These are phyloP conservation scores for Dermolepida albohirtum DNA, from an alignment of 2,888 invertebrate species.

Conservation along the genomic window DNA sequence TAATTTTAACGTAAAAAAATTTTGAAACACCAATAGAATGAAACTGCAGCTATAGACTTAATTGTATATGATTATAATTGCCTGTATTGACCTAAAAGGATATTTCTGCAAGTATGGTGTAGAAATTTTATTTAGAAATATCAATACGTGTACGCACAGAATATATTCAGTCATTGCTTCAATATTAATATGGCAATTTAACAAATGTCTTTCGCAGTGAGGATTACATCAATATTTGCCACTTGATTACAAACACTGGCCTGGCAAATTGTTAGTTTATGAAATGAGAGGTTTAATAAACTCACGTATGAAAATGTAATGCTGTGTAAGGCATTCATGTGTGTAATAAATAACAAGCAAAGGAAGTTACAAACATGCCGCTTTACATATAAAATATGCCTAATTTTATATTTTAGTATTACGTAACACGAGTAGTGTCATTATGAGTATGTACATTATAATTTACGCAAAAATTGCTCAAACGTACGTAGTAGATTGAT, in stretches of 20 bases:
- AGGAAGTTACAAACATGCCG: slow-evolving; percentile 15
- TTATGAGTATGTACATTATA: not conserved
- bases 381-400: slow-evolving; percentile 18
- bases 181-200: slow-evolving; percentile 24
- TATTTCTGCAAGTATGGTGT: slow-evolving; percentile 11
- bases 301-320: slow-evolving; percentile 24
- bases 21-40: no score
- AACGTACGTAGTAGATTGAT: no score
- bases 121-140: slow-evolving; percentile 24
- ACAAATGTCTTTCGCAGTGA: slow-evolving; percentile 22
- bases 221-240: slow-evolving; percentile 32
- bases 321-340: slow-evolving; percentile 7
- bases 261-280: slow-evolving; percentile 1
- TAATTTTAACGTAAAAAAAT: no score
- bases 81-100: no score
- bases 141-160: slow-evolving; percentile 18
- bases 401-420: slow-evolving; percentile 16
- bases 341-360: not conserved
- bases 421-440: slow-evolving; percentile 1
- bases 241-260: slow-evolving; percentile 15
- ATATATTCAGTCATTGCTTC: not conserved
- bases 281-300: slow-evolving; percentile 28
- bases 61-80: no score
- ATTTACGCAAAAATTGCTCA: not conserved
- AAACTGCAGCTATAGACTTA: no score